Conservation (phyloP, 1,140 invertebrate species). For the Drosophila sechellia region DNA sequence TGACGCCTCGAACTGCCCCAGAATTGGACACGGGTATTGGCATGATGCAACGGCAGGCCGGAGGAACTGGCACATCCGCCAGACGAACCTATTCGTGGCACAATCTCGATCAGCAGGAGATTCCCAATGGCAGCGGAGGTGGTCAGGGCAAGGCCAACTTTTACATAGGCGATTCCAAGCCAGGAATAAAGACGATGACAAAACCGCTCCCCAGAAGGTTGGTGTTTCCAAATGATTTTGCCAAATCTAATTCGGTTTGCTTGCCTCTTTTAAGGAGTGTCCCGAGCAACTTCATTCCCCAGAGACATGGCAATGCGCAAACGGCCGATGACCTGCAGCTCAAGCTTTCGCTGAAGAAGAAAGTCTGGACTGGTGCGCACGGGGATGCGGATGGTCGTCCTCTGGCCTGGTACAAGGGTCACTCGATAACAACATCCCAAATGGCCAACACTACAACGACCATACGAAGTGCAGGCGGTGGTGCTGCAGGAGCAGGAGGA, state of each 20-base stretch:
- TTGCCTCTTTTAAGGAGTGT: conserved; percentile 23
- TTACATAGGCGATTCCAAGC: conserved; percentile 38
- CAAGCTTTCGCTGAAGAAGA: conserved; percentile 80
- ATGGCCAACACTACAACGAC: conserved; percentile 18
- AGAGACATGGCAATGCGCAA: conserved; percentile 29
- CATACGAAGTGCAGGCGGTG: conserved; percentile 26
- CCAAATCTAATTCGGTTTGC: not conserved
- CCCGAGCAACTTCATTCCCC: conserved; percentile 56
- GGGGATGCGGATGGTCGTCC: conserved; percentile 42
- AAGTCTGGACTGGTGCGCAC: conserved; percentile 78
- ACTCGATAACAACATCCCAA: conserved; percentile 29
- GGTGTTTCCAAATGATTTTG: not conserved
- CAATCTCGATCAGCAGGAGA: conserved; percentile 70
- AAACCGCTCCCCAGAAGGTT: conserved; percentile 50
- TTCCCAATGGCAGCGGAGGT: conserved; percentile 12
- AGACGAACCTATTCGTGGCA: conserved; percentile 83
- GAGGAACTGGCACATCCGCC: conserved; percentile 8
- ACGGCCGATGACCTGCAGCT: conserved; percentile 70
- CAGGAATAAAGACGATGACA: conserved; percentile 32
- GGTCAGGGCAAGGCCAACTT: conserved; percentile 32
- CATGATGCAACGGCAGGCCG: conserved; percentile 8
- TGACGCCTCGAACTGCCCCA: conserved; percentile 61
- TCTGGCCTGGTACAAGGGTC: conserved; percentile 60
- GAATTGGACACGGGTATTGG: conserved; percentile 25
- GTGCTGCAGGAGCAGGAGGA: conserved; percentile 3